Evolutionary conservation across 1,140 invertebrate species (phyloP).

Genomic region (Thaumetopoea pityocampa): DNA sequence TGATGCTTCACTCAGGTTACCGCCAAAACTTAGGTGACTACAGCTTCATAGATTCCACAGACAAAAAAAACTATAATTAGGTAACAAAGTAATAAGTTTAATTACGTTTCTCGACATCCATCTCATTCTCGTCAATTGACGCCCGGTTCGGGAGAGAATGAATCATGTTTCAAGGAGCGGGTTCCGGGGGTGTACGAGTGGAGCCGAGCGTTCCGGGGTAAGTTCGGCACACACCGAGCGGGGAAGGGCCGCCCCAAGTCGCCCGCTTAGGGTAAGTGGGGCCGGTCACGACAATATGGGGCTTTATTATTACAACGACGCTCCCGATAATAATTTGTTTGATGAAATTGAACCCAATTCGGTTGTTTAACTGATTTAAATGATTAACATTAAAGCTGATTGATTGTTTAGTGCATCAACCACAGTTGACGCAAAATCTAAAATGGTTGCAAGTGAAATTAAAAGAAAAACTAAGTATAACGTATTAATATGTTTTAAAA

Average conservation of each 20-base stretch:
- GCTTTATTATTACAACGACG: conserved; percentile 62
- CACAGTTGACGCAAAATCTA: too few species aligned
- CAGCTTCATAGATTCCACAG: too few species aligned
- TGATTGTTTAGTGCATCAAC: too few species aligned
- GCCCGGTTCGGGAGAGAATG: conserved; percentile 52
- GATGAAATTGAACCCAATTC: conserved; percentile 30
- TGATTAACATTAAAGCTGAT: too few species aligned
- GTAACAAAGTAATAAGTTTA: conserved; percentile 16
- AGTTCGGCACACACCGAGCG: conserved; percentile 65
- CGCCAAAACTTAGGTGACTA: too few species aligned
- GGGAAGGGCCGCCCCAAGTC: conserved; percentile 56
- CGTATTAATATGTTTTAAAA: too few species aligned
- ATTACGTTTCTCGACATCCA: conserved; percentile 34
- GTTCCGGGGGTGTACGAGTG: conserved; percentile 69
- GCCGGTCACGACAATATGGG: conserved; percentile 64
- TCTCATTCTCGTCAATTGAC: conserved; percentile 60
- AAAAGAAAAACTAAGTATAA: too few species aligned
- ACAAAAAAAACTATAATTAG: conserved; percentile 2
- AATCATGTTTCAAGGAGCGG: conserved; percentile 71
- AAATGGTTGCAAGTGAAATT: too few species aligned
- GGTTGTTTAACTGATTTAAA: conserved; percentile 1
- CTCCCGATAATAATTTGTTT: conserved; percentile 63
- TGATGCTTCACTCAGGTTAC: too few species aligned
- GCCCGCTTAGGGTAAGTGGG: conserved; percentile 65
- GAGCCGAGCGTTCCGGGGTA: conserved; percentile 67